Evolutionary conservation across 64 coral and sea anemone species (phyloP).

Genomic region (Porites lutea): DNA sequence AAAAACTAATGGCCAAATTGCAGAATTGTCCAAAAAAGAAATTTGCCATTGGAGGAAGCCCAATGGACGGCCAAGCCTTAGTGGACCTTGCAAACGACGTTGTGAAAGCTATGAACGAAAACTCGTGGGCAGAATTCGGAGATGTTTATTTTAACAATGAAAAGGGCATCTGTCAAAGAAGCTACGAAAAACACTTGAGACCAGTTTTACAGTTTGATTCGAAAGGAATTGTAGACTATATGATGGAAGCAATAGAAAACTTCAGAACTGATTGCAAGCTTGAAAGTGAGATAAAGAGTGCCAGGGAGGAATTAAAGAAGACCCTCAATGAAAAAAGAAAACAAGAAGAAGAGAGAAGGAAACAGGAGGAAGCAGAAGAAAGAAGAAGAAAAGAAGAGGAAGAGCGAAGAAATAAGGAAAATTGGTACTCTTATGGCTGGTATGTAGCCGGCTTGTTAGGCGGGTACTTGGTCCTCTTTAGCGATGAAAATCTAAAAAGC

Average conservation of each 20-base stretch:
- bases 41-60: conserved; percentile 24
- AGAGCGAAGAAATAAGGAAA: too few relatives aligned
- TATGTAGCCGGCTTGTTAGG: neutral
- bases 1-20: neutral
- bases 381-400: too few relatives aligned
- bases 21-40: conserved; percentile 31
- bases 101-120: conserved; percentile 15
- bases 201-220: conserved; percentile 1
- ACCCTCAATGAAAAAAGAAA: too few relatives aligned
- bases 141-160: conserved; percentile 57
- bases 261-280: neutral
- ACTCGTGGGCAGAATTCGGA: conserved; percentile 31
- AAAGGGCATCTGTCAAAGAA: conserved; percentile 60
- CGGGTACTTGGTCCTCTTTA: neutral
- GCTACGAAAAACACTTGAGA: conserved; percentile 46
- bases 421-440: too few relatives aligned
- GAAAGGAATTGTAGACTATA: neutral
- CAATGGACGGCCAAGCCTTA: conserved; percentile 50
- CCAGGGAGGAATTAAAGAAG: too few relatives aligned
- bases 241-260: neutral
- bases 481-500: neutral
- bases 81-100: neutral
- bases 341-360: too few relatives aligned
- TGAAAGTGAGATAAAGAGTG: too few relatives aligned
- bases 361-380: too few relatives aligned